phyloP scores from a whole-genome alignment of 2,888 invertebrate genomes.

The Trimorus sp. region DNA sequence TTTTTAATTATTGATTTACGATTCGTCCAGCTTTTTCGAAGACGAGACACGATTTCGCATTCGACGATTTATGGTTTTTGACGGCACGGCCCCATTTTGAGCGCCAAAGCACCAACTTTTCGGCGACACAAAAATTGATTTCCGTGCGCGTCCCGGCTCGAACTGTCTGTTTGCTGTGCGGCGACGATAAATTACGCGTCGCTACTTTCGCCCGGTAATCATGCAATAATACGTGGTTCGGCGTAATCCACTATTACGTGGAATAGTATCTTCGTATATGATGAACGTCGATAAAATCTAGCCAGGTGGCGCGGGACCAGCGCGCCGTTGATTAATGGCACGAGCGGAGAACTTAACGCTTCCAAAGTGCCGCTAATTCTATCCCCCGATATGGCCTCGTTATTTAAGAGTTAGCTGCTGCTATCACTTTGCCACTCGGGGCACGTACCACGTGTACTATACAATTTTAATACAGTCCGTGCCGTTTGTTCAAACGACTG shows the following conservation, averaged over 20 bases:
- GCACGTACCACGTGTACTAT: slow-evolving; percentile 5
- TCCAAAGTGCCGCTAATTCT: slow-evolving; percentile 76
- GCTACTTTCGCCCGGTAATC: slow-evolving; percentile 51
- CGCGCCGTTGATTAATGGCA: slow-evolving; percentile 76
- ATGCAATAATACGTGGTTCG: slow-evolving; percentile 57
- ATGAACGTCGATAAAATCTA: slow-evolving; percentile 73
- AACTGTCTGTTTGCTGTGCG: slow-evolving; percentile 44
- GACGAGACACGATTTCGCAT: not conserved
- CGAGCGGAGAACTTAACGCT: slow-evolving; percentile 74
- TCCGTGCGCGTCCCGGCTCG: not conserved
- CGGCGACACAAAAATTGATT: slow-evolving; percentile 16
- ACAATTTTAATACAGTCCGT: not conserved
- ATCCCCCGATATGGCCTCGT: slow-evolving; percentile 68
- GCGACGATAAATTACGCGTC: slow-evolving; percentile 41
- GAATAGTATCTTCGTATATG: slow-evolving; percentile 61
- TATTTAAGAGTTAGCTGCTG: slow-evolving; percentile 69
- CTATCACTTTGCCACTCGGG: slow-evolving; percentile 38
- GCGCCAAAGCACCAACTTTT: not conserved
- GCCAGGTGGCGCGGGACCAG: slow-evolving; percentile 74
- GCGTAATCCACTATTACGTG: slow-evolving; percentile 67
- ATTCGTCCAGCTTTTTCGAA: slow-evolving; percentile 5
- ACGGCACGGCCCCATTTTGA: not conserved
- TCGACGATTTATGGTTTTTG: slow-evolving; percentile 2
- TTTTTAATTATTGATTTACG: slow-evolving; percentile 59
- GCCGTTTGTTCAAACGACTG: too few relatives aligned